phyloP scores from a whole-genome alignment of 2,113 vertebrate genomes.

The Brachionichthys hirsutus region DNA sequence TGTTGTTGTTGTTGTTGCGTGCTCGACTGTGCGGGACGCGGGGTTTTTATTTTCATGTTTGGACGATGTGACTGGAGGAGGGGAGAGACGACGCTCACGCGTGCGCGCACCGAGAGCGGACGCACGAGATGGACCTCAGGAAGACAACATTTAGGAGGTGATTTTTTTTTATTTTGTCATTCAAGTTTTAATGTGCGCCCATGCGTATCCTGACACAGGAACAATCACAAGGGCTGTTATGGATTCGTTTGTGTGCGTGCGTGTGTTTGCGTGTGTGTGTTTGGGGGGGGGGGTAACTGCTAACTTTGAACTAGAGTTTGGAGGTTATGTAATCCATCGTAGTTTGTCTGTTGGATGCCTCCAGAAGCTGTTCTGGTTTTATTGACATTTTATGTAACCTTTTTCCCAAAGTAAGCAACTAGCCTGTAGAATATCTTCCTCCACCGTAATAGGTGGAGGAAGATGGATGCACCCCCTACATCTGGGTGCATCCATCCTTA shows the following conservation, averaged over 20 bases:
- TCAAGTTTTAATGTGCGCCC: slow-evolving; percentile 25
- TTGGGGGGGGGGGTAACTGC: slow-evolving; percentile 9
- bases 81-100: slow-evolving; percentile 5
- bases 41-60: slow-evolving; percentile 22
- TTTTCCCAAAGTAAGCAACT: no score
- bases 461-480: no score
- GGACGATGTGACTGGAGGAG: slow-evolving; percentile 27
- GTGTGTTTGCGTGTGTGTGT: slow-evolving; percentile 8
- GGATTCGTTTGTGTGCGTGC: slow-evolving; percentile 38
- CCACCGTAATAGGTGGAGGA: no score
- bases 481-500: no score
- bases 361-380: no score
- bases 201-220: slow-evolving; percentile 41
- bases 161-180: not conserved
- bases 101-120: slow-evolving; percentile 1
- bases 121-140: slow-evolving; percentile 84
- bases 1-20: not conserved
- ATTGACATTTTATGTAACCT: no score
- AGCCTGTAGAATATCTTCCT: no score
- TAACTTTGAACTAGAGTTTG: not conserved
- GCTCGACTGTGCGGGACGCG: slow-evolving; percentile 1
- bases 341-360: no score
- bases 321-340: no score
- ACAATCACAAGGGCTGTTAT: slow-evolving; percentile 48
- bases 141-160: slow-evolving; percentile 90